Evolutionary conservation across 2,113 vertebrate genomes (phyloP), one percentile per base, ranked within the genome.

Genomic region (Suncus etruscus): DNA sequence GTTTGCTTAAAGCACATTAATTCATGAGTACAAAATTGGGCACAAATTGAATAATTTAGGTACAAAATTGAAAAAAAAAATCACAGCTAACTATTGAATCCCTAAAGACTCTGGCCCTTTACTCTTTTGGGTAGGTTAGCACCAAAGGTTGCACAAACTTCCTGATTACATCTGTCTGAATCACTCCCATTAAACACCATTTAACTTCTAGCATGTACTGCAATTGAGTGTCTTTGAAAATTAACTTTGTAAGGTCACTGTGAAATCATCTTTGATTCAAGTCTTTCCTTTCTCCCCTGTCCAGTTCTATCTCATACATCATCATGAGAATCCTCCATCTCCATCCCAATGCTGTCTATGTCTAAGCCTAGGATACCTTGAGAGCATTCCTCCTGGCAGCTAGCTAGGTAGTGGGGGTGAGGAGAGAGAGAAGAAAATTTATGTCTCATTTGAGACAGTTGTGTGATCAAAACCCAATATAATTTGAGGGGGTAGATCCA

Each of bases 1-100:
- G 20, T 76, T 9, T 50, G 61, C 75, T 84, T 75, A 94, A 90
- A 90, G 58, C 66, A 82, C n/a, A 74, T 0, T 22, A 73, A 81
- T 12, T 61, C 86, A 84, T 48, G 8, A 89, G 65, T 66, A 29
- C 11, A 68, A 32, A 89, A 68, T 68, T 89, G 27, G 1, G 47
- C 68, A 8, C 50, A 91, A 91, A 11, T 18, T 72, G 39, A 76
- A 14, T 72, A 58, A 45, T 58, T 3, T 89, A 22, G 29, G 24
- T 89, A 84, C 4, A 61, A 14, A 87, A 58, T 39, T 61, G 51
- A 61, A 76, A 72, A 92, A 72, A 92, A 29, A 83, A 10, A 51
- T 63, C 72, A 69, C n/a, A 90, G 25, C 6, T 51, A 87, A 90
- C 83, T 80, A 78, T 14, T 47, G 6, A 39, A 87, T 63, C 22